A percentile compares a stretch with the other conserved stretches of the same genome.
These are phyloP conservation scores for Thumatha senex DNA, from an alignment of 2,888 invertebrate genomes.

Conservation along the genomic window DNA sequence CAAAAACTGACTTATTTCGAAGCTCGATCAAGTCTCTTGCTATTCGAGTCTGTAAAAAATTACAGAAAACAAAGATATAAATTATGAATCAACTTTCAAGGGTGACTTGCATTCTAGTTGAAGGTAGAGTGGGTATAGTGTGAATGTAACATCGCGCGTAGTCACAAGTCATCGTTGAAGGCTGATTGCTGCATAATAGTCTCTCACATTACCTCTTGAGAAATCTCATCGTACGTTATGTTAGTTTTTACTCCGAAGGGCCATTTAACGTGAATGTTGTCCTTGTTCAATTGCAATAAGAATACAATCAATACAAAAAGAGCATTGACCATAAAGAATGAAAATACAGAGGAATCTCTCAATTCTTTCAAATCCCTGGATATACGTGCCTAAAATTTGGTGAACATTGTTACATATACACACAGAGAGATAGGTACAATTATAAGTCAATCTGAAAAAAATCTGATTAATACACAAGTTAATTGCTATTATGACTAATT, in stretches of 20 bases:
- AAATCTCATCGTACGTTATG: slow-evolving; percentile 94
- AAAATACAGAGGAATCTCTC: slow-evolving; percentile 97
- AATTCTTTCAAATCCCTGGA: slow-evolving; percentile 96
- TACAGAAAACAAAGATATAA: slow-evolving; percentile 74
- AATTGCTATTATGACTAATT: too few relatives aligned
- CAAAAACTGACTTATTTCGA: slow-evolving; percentile 98
- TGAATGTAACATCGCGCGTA: slow-evolving; percentile 2
- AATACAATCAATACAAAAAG: slow-evolving; percentile 99
- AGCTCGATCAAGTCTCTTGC: slow-evolving; percentile 96
- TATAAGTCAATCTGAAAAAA: slow-evolving; percentile 50
- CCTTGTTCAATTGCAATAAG: slow-evolving; percentile 99
- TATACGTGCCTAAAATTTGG: slow-evolving; percentile 92
- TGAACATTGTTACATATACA: slow-evolving; percentile 58
- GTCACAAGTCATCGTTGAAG: slow-evolving; percentile 78
- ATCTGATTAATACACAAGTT: slow-evolving; percentile 25
- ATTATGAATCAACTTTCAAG: slow-evolving; percentile 78
- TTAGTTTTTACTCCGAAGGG: slow-evolving; percentile 97
- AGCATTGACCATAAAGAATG: slow-evolving; percentile 99
- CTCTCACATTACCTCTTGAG: slow-evolving; percentile 93
- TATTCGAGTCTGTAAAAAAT: slow-evolving; percentile 90
- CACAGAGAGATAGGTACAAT: slow-evolving; percentile 30
- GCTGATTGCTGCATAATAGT: slow-evolving; percentile 66
- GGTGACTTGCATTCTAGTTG: slow-evolving; percentile 77
- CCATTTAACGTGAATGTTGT: slow-evolving; percentile 97
- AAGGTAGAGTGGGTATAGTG: slow-evolving; percentile 12